These are phyloP conservation scores for Toxotes jaculatrix DNA, from an alignment of 2,113 vertebrate species.

Conservation along the genomic window DNA sequence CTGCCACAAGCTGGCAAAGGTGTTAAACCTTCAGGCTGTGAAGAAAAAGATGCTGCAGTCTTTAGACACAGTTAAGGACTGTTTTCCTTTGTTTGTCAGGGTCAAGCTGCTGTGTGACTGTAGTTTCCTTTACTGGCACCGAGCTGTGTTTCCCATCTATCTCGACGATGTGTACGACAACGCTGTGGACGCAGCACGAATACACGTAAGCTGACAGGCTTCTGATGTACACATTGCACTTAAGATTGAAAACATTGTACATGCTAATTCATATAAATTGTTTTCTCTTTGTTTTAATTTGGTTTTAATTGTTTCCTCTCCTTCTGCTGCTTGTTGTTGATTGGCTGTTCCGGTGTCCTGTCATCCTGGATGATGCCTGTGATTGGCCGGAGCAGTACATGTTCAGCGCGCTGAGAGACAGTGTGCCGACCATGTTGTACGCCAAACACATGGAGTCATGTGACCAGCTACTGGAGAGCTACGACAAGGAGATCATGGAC, in stretches of 20 bases:
- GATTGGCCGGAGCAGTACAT: constrained; percentile 89
- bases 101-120: constrained; percentile 93
- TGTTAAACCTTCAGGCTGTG: not conserved
- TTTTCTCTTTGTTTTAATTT: not conserved
- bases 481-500: constrained; percentile 96
- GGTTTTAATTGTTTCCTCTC: not conserved
- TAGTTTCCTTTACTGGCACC: constrained; percentile 98
- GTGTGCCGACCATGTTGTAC: constrained; percentile 93
- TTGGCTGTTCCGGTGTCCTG: not conserved
- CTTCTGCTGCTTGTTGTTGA: not conserved
- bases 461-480: constrained; percentile 92
- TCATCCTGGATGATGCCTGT: not conserved
- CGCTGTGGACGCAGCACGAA: constrained; percentile 93
- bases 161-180: constrained; percentile 97
- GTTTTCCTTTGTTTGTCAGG: constrained; percentile 81
- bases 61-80: not conserved
- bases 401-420: constrained; percentile 96
- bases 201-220: constrained; percentile 88
- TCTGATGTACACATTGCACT: not conserved
- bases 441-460: constrained; percentile 93
- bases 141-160: constrained; percentile 98
- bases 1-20: not conserved
- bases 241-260: not conserved
- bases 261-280: not conserved
- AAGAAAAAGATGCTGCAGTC: not conserved